Percentiles rank a stretch among this genome's conserved stretches.
These are phyloP conservation scores for Naso thynnoides DNA, from an alignment of 2,797 vertebrate genomes.

Conservation along the genomic window DNA sequence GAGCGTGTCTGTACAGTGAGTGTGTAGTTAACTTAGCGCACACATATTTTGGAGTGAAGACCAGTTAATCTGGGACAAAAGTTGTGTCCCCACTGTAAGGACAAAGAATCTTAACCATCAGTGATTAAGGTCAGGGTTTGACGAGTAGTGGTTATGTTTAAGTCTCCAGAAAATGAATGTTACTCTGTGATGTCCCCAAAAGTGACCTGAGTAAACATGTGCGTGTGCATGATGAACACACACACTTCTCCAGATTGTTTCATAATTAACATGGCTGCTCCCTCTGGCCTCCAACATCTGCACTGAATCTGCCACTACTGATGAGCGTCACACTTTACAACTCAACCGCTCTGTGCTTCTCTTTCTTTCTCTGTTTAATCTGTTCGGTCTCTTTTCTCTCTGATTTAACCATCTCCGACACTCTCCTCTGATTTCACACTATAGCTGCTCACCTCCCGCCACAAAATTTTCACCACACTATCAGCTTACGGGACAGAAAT, in stretches of 20 bases:
- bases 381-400: neutral
- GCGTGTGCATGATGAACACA: slow-evolving; percentile 1
- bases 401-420: neutral
- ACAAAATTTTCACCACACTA: neutral
- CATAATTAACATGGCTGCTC: slow-evolving; percentile 52
- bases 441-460: neutral
- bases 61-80: too few relatives aligned
- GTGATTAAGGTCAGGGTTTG: too few relatives aligned
- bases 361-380: neutral
- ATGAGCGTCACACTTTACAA: slow-evolving; percentile 40
- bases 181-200: too few relatives aligned
- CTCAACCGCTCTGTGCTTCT: slow-evolving; percentile 3
- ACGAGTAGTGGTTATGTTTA: too few relatives aligned
- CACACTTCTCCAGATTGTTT: slow-evolving; percentile 18
- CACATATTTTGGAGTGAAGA: too few relatives aligned
- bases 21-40: slow-evolving; percentile 1
- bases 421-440: neutral
- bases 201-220: slow-evolving; percentile 1
- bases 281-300: slow-evolving; percentile 47
- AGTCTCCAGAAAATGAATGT: too few relatives aligned
- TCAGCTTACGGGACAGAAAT: neutral
- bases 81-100: too few relatives aligned
- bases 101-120: too few relatives aligned
- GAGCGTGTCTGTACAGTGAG: neutral
- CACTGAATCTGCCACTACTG: slow-evolving; percentile 56